Evolutionary conservation across 1,140 invertebrate genomes (phyloP).

Genomic region (Portunus trituberculatus): DNA sequence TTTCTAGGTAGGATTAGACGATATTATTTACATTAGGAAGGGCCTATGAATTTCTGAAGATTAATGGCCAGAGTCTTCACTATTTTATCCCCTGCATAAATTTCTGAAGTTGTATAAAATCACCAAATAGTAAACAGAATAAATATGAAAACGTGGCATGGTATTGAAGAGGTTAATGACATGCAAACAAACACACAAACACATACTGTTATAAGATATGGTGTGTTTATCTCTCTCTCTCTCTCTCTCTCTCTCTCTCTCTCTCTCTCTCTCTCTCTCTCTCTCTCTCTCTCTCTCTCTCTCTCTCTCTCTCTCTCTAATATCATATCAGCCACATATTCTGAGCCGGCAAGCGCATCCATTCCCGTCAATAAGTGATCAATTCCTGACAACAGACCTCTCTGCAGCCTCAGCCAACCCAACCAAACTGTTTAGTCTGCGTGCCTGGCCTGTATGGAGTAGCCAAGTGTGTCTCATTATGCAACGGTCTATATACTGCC

Average conservation of each 20-base stretch:
- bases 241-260: neutral
- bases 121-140: no score
- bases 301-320: neutral
- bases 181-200: neutral
- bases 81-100: no score
- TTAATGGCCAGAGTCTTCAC: no score
- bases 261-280: slow-evolving; percentile 11
- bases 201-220: neutral
- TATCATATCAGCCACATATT: neutral
- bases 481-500: neutral
- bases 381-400: neutral
- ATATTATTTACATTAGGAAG: no score
- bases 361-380: neutral
- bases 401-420: neutral
- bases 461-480: neutral
- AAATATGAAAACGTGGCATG: no score
- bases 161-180: neutral
- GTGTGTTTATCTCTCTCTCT: slow-evolving; percentile 34
- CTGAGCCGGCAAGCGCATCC: neutral
- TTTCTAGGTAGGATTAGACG: no score
- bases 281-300: slow-evolving; percentile 36
- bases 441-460: neutral
- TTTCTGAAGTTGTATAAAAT: no score
- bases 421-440: slow-evolving; percentile 2
- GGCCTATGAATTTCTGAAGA: no score